Evolutionary conservation across 2,888 invertebrate species (phyloP), one percentile per base, ranked within the genome.

Genomic region (Drosophila prostipennis): DNA sequence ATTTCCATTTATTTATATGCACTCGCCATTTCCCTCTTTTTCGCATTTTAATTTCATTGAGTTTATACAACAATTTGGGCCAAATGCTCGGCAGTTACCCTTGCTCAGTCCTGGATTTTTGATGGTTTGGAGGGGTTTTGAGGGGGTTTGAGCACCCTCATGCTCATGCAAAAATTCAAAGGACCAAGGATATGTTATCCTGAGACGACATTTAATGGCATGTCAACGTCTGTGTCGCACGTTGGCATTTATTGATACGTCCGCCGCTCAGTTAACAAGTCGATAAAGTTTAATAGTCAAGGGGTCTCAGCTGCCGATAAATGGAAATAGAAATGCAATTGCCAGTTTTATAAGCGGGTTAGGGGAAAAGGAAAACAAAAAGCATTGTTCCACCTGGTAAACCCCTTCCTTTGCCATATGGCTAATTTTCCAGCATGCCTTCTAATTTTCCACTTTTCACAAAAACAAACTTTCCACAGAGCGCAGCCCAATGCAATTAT

Each of bases 201-300:
- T 61, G 63, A 14, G 34, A 52, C 58, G 75, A 74, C 86, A 78
- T 76, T 87, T 85, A 87, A 88, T 86, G 76, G 69, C 73, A 81
- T 83, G 83, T 86, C 79, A 79, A 70, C 64, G 70, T 77, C 45
- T 67, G 65, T 68, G 56, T 84, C 65, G 72, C 78, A 72, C 52
- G 63, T 60, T 65, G 69, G 46, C 61, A 73, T 84, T 85, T 84
- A 78, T 78, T 79, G 78, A 76, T 80, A 83, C 72, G 83, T 63
- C 71, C 72, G 83, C 61, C 71, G 70, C 77, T 61, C 74, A 79
- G 80, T 83, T 83, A 88, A 72, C 88, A 83, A 75, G 72, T 74
- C 79, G 79, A 89, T 87, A 89, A 87, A 89, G 56, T 85, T 89
- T 87, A 89, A 89, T 89, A 73, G 85, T 68, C 73, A 54, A 36